These are phyloP conservation scores for Ctenopoma multispine DNA, from an alignment of 2,797 vertebrate genomes.

Conservation along the genomic window DNA sequence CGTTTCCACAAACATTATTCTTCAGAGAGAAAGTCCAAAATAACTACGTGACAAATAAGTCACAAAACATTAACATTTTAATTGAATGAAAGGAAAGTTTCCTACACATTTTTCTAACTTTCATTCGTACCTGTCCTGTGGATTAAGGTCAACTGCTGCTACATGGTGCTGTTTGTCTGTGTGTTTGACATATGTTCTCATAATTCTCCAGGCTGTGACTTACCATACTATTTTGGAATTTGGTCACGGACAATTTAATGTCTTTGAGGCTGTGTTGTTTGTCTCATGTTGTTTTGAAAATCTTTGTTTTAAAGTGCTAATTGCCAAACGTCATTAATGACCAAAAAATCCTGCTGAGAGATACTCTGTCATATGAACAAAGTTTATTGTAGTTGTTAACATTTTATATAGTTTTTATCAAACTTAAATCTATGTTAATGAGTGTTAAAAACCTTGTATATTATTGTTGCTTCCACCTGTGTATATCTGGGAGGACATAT, in stretches of 20 bases:
- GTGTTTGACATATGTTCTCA: conserved; percentile 44
- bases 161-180: conserved; percentile 8
- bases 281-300: conserved; percentile 37
- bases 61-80: not conserved
- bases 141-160: not conserved
- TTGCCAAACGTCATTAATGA: conserved; percentile 21
- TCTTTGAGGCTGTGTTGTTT: conserved; percentile 46
- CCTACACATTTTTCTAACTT: not conserved
- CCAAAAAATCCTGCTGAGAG: conserved; percentile 3
- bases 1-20: not conserved
- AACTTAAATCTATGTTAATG: conserved; percentile 22
- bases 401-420: conserved; percentile 21
- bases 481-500: conserved; percentile 14
- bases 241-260: conserved; percentile 32
- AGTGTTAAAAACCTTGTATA: not conserved
- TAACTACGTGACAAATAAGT: not conserved
- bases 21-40: not conserved
- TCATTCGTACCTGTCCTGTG: not conserved
- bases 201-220: conserved; percentile 21
- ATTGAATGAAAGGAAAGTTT: too few species aligned
- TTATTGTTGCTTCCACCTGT: conserved; percentile 22
- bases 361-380: not conserved
- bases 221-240: conserved; percentile 39
- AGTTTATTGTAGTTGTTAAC: conserved; percentile 6
- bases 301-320: conserved; percentile 19